Conservation (phyloP, 1,140 invertebrate genomes). For the Trinorchestia longiramus region DNA sequence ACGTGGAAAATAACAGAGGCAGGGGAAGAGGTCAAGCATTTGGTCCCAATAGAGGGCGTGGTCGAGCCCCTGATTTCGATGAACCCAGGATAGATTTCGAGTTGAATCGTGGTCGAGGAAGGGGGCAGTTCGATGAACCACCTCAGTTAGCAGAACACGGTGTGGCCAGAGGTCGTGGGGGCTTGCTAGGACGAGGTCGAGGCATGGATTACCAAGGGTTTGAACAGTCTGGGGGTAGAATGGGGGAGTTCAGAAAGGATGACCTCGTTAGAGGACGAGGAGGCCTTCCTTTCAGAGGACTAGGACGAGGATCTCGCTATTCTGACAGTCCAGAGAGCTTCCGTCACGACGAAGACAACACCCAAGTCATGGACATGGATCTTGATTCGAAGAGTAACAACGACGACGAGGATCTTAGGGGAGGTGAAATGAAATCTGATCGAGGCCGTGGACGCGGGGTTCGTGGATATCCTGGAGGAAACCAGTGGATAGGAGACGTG, state of each 20-base stretch:
- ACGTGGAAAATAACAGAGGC: neutral
- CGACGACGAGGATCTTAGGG: conserved; percentile 6
- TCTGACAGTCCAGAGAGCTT: neutral
- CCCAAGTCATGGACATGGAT: conserved; percentile 46
- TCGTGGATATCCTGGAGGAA: neutral
- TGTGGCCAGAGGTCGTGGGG: neutral
- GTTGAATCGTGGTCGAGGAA: neutral
- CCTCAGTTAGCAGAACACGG: neutral
- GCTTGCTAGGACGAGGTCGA: neutral
- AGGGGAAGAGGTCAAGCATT: neutral
- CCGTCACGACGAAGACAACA: conserved; percentile 12
- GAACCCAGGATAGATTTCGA: neutral
- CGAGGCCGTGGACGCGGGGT: neutral
- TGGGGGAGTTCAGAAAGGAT: neutral
- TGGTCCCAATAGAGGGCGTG: conserved; percentile 5
- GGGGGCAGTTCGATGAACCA: neutral
- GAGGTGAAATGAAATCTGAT: neutral
- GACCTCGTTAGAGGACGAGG: neutral
- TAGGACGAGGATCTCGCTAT: neutral
- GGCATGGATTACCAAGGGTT: neutral
- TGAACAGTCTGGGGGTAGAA: neutral
- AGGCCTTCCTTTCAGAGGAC: neutral
- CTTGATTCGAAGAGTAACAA: conserved; percentile 31
- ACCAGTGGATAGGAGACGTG: too few species aligned
- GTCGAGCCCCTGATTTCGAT: neutral